Evolutionary conservation across 2,113 vertebrate species (phyloP), one percentile per base, ranked within the genome.

Genomic region (Alexandromys fortis): DNA sequence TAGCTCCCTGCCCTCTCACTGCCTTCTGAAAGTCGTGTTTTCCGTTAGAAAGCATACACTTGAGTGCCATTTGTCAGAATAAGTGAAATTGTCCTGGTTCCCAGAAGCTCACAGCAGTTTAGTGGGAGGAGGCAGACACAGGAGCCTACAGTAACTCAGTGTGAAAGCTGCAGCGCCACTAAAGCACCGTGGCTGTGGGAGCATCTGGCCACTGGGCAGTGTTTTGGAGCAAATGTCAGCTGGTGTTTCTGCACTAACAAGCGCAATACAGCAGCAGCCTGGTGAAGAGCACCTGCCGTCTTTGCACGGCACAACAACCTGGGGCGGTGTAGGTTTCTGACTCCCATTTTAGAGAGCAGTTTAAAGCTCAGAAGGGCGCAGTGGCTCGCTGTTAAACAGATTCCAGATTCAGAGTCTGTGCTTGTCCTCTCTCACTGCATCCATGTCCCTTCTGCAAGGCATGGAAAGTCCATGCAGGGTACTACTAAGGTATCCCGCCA

Each of bases 151-250:
- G 86, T 79, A 88, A 22, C 68, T 63, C 28, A 72, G 35, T 79
- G 22, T 55, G 81, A 26, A 72, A 92, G 65, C n/a, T 83, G 24
- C 24, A 68, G 19, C 68, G 16, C 35, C 75, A n/a, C 85, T n/a
- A 6, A n/a, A 77, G 30, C 63, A 49, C 24, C 38, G n/a, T 85
- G 42, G 19, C 73, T 79, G 24, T 13, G 42, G 63, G 35, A 93
- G 30, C 73, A 91, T 30, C 45, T 94, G 72, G 76, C 21, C 52
- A 28, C 30, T 30, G 68, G 79, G 58, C 9, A 30, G 38, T 96
- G 89, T 97, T 97, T 94, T 95, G 89, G 96, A 97, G 93, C 83
- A 67, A 52, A 19, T 77, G 70, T 94, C 79, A 86, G 70, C 26
- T 95, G 89, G 55, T 30, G 63, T 96, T 97, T 95, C 67, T 83